Evolutionary conservation across 1,140 invertebrate genomes (phyloP), one percentile per base, ranked within the genome.

Genomic region (Luehdorfia chinensis): DNA sequence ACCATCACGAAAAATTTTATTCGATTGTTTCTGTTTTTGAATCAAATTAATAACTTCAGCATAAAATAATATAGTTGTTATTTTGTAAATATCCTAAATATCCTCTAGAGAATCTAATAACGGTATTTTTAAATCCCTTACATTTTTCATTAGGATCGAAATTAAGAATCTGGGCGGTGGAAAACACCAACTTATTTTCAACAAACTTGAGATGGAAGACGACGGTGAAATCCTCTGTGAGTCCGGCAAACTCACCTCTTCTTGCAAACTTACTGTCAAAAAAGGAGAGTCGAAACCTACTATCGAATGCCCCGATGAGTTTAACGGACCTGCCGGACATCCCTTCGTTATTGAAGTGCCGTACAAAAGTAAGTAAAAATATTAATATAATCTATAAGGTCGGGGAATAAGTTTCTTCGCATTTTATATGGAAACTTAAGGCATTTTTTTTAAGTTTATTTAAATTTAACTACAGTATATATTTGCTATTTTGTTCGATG

Each of bases 161-260:
- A 93, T 97, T 13, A 96, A 97, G 66, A 96, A 96, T 84, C 83
- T 97, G 30, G 96, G 95, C 31, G 95, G 95, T 69, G 96, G 96
- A 25, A 95, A 96, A 78, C 96, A 97, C 75, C 95, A 96, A 67
- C 87, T 97, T 0, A 90, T 97, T 16, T 96, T 98, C 70, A 96
- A 95, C 60, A 92, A 90, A 59, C 66, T 94, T 7, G 93, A 95
- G 56, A 89, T 96, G 88, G 89, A 87, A 18, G 95, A 97, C 67
- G 91, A 92, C 32, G 96, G 96, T 50, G 95, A 97, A 83, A 94
- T 97, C 39, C 91, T 90, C 12, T 96, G 94, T 61, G 92, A 94
- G 74, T 95, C 95, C 39, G 94, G 94, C 11, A 92, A 95, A 69
- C 75, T 97, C 0, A 92, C 89, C 28, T 94, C 93, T 7, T 89